These are phyloP conservation scores for Philereme transversata DNA, from an alignment of 2,888 invertebrate species.

Conservation along the genomic window DNA sequence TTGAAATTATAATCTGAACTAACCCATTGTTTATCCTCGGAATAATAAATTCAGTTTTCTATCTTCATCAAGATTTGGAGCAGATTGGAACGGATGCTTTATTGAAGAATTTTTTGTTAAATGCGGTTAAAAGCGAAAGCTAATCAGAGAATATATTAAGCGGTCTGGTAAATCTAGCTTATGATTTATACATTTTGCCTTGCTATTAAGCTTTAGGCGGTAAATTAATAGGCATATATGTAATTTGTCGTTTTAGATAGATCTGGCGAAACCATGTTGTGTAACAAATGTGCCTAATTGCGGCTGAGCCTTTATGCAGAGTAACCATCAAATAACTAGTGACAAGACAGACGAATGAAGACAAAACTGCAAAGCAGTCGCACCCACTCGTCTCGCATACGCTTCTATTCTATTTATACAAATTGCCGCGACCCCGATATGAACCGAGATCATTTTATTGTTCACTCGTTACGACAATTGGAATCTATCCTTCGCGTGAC, in stretches of 20 bases:
- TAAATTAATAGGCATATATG: too few species aligned
- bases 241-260: too few species aligned
- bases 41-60: constrained; percentile 19
- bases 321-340: too few species aligned
- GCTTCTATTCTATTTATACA: constrained; percentile 38
- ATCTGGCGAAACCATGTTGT: too few species aligned
- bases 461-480: constrained; percentile 40
- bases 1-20: constrained; percentile 30
- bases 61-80: constrained; percentile 11
- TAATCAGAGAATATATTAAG: background rate
- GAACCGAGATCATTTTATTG: constrained; percentile 45
- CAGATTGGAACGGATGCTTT: constrained; percentile 12
- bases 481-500: constrained; percentile 17
- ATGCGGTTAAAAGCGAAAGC: constrained; percentile 1
- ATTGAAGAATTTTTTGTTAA: constrained; percentile 7
- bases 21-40: constrained; percentile 26
- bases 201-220: too few species aligned
- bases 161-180: background rate
- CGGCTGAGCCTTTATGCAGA: too few species aligned
- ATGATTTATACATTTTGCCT: too few species aligned
- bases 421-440: constrained; percentile 57
- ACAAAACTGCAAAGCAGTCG: background rate
- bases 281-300: too few species aligned
- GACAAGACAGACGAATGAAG: background rate
- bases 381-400: constrained; percentile 10